Base-by-base conservation (phyloP, 1,140 invertebrate genomes). In the Cotesia vestalis region DNA sequence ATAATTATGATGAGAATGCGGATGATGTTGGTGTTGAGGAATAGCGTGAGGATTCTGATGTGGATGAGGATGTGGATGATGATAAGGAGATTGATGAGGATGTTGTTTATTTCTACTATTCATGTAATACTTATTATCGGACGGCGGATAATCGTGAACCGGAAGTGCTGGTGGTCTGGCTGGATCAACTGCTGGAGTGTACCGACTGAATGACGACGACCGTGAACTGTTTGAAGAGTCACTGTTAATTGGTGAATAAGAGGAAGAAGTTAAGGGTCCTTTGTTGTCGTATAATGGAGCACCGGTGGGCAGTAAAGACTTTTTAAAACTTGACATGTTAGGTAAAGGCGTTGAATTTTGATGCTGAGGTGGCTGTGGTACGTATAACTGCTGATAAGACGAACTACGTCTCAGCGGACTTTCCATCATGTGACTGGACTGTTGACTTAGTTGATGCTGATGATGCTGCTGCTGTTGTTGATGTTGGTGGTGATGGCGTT, bases 281-380 rank as follows among this genome's bases (percentile, higher is more conserved):
- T 78, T 77, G 6, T 70, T 62, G 27, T 83, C 80, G 61, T 81
- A 82, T 6, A 78, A 40, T 40, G 77, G 76, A 52, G 81, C 75
- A 1, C 76, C 72, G 36, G 11, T 67, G 62, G 85, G 81, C 76
- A 86, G 80, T 78, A 81, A 81, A 74, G 73, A 80, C 68, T 84
- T 85, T 70, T 86, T 86, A 36, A 85, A 86, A n/a, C 82, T 82
- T 6, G 84, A 83, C 80, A 86, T 85, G 67, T 83, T 82, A 27
- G 84, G 84, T 73, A 84, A 67, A 66, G 82, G 78, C 61, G 75
- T 81, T 63, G 73, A 67, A 61, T 74, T 76, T 40, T 14, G 73
- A 74, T 78, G 74, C 14, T 77, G 77, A 0, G 64, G 35, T 38
- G 78, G 76, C 4, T 73, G 74, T 59, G 79, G 46, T 34, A 76